Conservation (phyloP, 2,113 vertebrate genomes). For the Canis aureus region DNA sequence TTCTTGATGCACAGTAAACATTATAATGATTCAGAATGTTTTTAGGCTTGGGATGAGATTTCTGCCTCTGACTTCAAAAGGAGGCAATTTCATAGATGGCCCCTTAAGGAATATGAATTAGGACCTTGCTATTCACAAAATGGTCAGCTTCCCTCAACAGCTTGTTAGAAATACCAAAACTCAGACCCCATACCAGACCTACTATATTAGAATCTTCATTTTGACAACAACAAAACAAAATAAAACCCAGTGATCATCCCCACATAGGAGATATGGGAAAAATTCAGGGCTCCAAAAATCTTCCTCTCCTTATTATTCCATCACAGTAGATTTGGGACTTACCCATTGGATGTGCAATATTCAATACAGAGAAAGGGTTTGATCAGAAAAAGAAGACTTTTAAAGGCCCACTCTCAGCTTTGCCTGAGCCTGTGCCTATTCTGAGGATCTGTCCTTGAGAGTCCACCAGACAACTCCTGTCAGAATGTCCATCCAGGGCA, state of each 20-base stretch:
- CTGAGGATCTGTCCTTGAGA: not conserved
- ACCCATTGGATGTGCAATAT: not conserved
- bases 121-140: not conserved
- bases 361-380: not conserved
- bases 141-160: not conserved
- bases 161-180: constrained; percentile 17
- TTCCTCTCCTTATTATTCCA: not conserved
- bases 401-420: not conserved
- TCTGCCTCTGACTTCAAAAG: constrained; percentile 50
- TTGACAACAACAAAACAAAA: not conserved
- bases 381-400: not conserved
- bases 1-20: constrained; percentile 73
- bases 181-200: not conserved
- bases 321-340: not conserved
- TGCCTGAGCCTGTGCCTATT: not conserved
- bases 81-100: not conserved
- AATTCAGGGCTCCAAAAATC: not conserved
- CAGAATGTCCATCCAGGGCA: not conserved
- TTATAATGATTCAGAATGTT: constrained; percentile 62
- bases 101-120: not conserved
- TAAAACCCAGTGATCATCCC: not conserved
- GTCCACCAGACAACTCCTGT: not conserved
- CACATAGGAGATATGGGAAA: not conserved
- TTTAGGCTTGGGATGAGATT: constrained; percentile 33
- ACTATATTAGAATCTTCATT: not conserved